Base-by-base conservation (phyloP, 2,113 vertebrate species). In the Taurulus bubalis region DNA sequence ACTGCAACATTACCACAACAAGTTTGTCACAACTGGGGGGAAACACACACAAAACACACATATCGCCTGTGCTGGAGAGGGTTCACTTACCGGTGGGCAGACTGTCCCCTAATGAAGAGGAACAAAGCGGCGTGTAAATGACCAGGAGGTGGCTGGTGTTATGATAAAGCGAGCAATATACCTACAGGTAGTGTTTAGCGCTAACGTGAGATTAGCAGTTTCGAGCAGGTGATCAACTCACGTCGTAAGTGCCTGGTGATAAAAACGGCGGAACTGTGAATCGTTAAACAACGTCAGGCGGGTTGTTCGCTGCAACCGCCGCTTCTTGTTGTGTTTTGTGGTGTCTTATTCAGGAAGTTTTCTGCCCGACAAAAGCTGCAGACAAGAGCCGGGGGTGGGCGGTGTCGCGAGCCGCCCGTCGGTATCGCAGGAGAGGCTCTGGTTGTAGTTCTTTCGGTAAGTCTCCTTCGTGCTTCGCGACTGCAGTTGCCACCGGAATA, bases 301-400 rank as follows among this genome's bases (percentile, higher is more conserved):
- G 2, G 24, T 26, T 55, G 4, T 63, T 28, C 18, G 1, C 7
- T 45, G 6, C 1, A 0, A 36, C 3, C 40, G 45, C 62, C 47
- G 40, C 40, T 14, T 77, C 55, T 83, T 78, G 79, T 82, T 89
- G 78, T 84, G 76, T 59, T 76, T 67, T 78, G 15, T 42, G 40
- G 65, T 53, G 45, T 88, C 18, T 85, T 64, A 87, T 90, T 89
- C 91, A 91, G 93, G 93, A 95, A 95, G 93, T 94, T 93, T 93
- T 89, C 81, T 65, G 77, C 69, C 77, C 73, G 76, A 85, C 66
- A 75, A 83, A 91, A 91, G 75, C 82, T 86, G 71, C 16, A 71
- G 60, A 69, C 66, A 67, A 85, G 56, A 79, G 71, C 66, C 62
- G 11, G 76, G 71, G 62, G 58, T 62, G 80, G 88, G 85, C 78